These are phyloP conservation scores for Sceloporus tristichus DNA, from an alignment of 2,113 vertebrate genomes.

Conservation along the genomic window DNA sequence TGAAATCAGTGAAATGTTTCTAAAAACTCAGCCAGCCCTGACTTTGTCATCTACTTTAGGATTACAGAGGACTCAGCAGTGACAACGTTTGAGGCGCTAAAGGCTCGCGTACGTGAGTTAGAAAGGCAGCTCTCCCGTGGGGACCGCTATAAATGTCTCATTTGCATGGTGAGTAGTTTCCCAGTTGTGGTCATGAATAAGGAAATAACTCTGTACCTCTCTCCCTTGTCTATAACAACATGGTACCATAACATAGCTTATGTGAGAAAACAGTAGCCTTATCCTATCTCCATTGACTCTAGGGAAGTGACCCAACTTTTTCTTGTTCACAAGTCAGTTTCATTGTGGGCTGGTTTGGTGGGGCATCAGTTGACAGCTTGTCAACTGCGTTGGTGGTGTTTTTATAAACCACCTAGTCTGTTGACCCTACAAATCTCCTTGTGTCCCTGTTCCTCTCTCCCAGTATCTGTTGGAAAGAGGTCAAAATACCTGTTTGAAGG, in stretches of 20 bases:
- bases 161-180: constrained; percentile 95
- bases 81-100: constrained; percentile 97
- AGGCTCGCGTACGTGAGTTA: constrained; percentile 98
- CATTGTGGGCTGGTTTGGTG: rapidly evolving
- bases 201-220: constrained; percentile 61
- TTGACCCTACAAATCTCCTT: not conserved
- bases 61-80: constrained; percentile 98
- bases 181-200: constrained; percentile 71
- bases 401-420: not conserved
- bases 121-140: constrained; percentile 98
- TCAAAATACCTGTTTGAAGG: constrained; percentile 19
- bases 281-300: not conserved
- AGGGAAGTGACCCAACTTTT: constrained; percentile 7
- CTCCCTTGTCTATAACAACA: constrained; percentile 10
- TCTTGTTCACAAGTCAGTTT: constrained; percentile 19
- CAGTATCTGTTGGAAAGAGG: not conserved
- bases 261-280: not conserved
- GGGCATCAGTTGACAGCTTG: not conserved
- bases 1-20: constrained; percentile 37
- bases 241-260: constrained; percentile 11
- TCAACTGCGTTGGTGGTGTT: not conserved
- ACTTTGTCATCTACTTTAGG: constrained; percentile 76
- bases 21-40: constrained; percentile 46
- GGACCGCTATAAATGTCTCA: constrained; percentile 99
- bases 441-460: not conserved